These are phyloP conservation scores for Homarus gammarus DNA, from an alignment of 2,888 invertebrate genomes.

Conservation along the genomic window DNA sequence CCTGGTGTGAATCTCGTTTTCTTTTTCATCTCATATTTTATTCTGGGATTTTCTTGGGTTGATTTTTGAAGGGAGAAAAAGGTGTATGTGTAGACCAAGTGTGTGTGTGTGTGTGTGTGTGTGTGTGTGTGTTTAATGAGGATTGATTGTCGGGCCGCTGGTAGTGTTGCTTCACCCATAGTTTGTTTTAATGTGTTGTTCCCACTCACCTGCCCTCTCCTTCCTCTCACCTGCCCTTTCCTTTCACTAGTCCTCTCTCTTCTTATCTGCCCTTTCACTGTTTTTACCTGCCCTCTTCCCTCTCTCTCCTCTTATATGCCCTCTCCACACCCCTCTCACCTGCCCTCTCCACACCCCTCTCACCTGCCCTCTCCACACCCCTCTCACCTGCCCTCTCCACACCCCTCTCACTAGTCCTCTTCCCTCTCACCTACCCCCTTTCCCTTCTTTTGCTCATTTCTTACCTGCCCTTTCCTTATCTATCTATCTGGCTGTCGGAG, in stretches of 20 bases:
- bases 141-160: too few species aligned
- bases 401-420: neutral
- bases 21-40: too few species aligned
- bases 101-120: too few species aligned
- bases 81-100: too few species aligned
- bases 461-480: neutral
- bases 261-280: neutral
- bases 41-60: too few species aligned
- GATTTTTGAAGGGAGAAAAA: too few species aligned
- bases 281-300: neutral
- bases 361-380: neutral
- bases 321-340: neutral
- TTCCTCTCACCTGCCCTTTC: neutral
- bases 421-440: neutral
- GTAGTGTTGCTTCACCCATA: too few species aligned
- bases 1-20: too few species aligned
- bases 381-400: neutral
- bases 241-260: neutral
- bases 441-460: too few species aligned
- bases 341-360: neutral
- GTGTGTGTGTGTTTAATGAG: too few species aligned
- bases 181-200: too few species aligned
- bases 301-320: neutral
- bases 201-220: neutral
- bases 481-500: too few species aligned